A percentile compares a stretch with the other conserved stretches of the same genome.
Evolutionary conservation across 2,113 vertebrate species (phyloP).

Genomic region (Piprites chloris): DNA sequence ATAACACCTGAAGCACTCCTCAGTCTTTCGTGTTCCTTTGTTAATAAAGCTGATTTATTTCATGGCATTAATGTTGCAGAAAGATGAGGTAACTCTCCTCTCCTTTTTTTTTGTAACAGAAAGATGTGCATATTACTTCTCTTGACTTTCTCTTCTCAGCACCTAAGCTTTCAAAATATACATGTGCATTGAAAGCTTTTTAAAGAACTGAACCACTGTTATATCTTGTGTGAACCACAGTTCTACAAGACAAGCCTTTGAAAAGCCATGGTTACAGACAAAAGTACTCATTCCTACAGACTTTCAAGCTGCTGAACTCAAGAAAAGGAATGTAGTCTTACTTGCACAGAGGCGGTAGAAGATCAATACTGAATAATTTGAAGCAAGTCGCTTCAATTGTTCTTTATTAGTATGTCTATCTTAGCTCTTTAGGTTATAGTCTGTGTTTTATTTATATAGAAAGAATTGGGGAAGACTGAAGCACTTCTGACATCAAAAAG

Average conservation of each 20-base stretch:
- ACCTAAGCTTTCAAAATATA: background rate
- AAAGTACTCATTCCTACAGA: background rate
- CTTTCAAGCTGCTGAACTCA: background rate
- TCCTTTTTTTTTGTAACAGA: background rate
- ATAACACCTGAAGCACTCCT: background rate
- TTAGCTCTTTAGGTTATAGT: background rate
- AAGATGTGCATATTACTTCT: background rate
- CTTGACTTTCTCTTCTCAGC: background rate
- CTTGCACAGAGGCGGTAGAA: background rate
- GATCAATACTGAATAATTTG: background rate
- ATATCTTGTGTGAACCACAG: background rate
- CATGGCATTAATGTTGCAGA: background rate
- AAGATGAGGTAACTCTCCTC: background rate
- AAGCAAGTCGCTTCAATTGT: background rate
- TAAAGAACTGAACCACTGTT: background rate
- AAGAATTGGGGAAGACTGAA: background rate
- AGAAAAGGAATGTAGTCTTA: background rate
- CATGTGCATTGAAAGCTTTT: background rate
- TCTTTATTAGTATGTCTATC: background rate
- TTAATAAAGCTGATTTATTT: slow-evolving; percentile 17
- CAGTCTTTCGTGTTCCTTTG: background rate
- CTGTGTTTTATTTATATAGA: background rate
- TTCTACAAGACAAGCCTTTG: background rate
- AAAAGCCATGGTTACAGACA: background rate
- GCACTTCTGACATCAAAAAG: background rate